A percentile compares a stretch with the other conserved stretches of the same genome.
These are phyloP conservation scores for Sturmia bella DNA, from an alignment of 2,888 invertebrate species.

Conservation along the genomic window DNA sequence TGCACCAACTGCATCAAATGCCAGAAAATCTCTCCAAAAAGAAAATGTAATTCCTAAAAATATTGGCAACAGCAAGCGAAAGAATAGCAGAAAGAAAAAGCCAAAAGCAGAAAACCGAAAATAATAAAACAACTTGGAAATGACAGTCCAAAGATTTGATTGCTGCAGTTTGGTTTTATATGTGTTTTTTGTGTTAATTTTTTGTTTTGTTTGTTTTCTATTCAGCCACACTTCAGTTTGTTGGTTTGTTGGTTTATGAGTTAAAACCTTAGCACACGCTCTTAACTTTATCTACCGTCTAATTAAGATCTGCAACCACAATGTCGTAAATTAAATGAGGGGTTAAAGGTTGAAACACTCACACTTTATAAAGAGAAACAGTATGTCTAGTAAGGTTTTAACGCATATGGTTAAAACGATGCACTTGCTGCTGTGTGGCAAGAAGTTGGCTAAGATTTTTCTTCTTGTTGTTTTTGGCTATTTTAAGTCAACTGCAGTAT, in stretches of 20 bases:
- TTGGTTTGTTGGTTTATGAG: slow-evolving; percentile 25
- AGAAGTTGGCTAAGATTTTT: slow-evolving; percentile 9
- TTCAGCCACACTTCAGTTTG: slow-evolving; percentile 25
- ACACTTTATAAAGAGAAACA: slow-evolving; percentile 40
- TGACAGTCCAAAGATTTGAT: slow-evolving; percentile 59
- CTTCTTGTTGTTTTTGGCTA: slow-evolving; percentile 16
- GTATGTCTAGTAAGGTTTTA: slow-evolving; percentile 27
- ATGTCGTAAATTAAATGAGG: slow-evolving; percentile 73
- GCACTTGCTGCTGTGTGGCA: slow-evolving; percentile 45
- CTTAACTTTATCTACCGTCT: slow-evolving; percentile 70
- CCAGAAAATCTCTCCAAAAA: slow-evolving; percentile 42
- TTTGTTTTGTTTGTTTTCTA: slow-evolving; percentile 7
- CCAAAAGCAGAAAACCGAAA: neutral
- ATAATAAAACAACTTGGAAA: slow-evolving; percentile 48
- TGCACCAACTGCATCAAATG: slow-evolving; percentile 37
- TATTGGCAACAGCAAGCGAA: slow-evolving; percentile 37
- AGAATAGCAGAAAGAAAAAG: neutral
- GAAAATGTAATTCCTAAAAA: slow-evolving; percentile 50
- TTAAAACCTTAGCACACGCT: slow-evolving; percentile 58
- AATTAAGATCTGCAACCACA: slow-evolving; percentile 74
- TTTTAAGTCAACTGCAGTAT: neutral
- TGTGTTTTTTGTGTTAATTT: slow-evolving; percentile 3
- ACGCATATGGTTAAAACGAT: slow-evolving; percentile 20
- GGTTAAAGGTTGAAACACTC: slow-evolving; percentile 73
- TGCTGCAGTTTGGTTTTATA: slow-evolving; percentile 25